A percentile compares a stretch with the other conserved stretches of the same genome.
phyloP scores from a whole-genome alignment of 2,113 vertebrate species.

The Clinocottus analis region DNA sequence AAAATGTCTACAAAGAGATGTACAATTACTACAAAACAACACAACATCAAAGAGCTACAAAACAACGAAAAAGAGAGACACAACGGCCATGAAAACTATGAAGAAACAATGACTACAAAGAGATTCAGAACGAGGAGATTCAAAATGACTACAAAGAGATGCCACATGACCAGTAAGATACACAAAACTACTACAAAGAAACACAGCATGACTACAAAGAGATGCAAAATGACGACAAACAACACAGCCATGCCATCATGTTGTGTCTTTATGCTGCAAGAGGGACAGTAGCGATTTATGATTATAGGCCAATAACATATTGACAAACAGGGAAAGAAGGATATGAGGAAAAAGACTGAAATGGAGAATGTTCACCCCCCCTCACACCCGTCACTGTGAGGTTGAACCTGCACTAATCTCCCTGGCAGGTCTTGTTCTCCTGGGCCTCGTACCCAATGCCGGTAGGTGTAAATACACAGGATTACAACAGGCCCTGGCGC shows the following conservation, averaged over 20 bases:
- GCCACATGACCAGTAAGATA: not conserved
- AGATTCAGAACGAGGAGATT: not conserved
- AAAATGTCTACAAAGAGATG: not conserved
- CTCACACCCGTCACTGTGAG: slow-evolving; percentile 7
- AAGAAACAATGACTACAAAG: not conserved
- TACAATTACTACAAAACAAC: not conserved
- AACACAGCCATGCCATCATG: not conserved
- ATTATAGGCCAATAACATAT: not conserved
- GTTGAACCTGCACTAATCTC: slow-evolving; percentile 60
- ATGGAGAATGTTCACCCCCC: not conserved
- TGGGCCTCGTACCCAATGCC: slow-evolving; percentile 32
- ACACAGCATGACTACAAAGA: not conserved
- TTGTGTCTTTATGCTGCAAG: too few species aligned
- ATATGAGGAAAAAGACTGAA: not conserved
- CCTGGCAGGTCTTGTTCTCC: slow-evolving; percentile 47
- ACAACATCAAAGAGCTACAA: not conserved
- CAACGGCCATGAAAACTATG: not conserved
- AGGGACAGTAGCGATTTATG: not conserved
- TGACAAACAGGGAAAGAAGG: too few species aligned
- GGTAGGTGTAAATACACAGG: slow-evolving; percentile 60
- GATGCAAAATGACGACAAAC: not conserved
- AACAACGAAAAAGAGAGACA: not conserved
- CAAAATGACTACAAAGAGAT: not conserved
- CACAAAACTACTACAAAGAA: not conserved
- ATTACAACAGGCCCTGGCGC: slow-evolving; percentile 57